Base-by-base conservation (phyloP, 2,113 vertebrate genomes). In the Tetraodon nigroviridis region DNA sequence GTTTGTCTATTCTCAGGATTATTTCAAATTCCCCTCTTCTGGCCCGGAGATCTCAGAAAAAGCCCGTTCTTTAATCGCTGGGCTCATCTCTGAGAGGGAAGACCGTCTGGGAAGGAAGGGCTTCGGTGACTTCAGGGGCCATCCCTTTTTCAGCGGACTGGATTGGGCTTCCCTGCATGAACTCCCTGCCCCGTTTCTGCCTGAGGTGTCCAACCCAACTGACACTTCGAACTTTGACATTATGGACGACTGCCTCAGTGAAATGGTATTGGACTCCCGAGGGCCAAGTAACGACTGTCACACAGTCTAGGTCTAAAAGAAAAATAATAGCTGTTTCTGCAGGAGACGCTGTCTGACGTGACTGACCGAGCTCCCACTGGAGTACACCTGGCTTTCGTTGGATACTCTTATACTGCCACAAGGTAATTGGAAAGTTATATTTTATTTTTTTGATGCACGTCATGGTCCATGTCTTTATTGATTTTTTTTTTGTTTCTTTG, bases 171-270 rank as follows among this genome's bases (percentile, higher is more conserved):
- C 73, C 18, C 79, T 95, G 69, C 83, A 90, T 0, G 74, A 85
- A 47, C 82, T 85, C n/a, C 51, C 83, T 4, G 91, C 93, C 0
- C 92, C 93, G 0, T 94, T 87, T 57, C 76, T 84, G 1, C 93
- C 93, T 0, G 92, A 93, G 47, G 90, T 93, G 2, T 86, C 89
- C 48, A 87, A 90, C 24, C 78, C 92, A 64, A 92, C 92, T 0
- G 93, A 95, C 80, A 95, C 93, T 1, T 92, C 91, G 70, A 94
- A 95, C 87, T 95, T 95, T 20, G 93, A 95, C 20, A 75, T 94
- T 56, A 83, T 93, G 53, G 93, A 94, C 5, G 92, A 94, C 29
- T 72, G 84, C 71, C 91, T 93, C 58, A 92, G 89, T 80, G 88
- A 93, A 76, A 92, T 90, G 92, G 91, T 94, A 89, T 77, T 32